A percentile compares a stretch with the other conserved stretches of the same genome.
Evolutionary conservation across 2,113 vertebrate genomes (phyloP).

Genomic region (Crotalus viridis): DNA sequence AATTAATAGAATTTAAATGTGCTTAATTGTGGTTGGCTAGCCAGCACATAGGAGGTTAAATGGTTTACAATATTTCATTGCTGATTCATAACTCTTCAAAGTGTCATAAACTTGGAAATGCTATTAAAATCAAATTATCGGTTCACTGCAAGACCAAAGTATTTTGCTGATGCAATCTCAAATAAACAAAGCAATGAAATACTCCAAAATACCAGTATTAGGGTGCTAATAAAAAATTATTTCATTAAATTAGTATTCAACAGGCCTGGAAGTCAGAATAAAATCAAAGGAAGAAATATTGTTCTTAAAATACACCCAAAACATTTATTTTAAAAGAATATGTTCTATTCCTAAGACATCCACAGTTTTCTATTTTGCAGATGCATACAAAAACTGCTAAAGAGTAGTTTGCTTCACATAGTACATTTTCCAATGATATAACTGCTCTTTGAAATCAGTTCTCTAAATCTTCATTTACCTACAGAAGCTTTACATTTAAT

Average conservation of each 20-base stretch:
- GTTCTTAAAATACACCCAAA: background rate
- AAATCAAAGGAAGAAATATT: background rate
- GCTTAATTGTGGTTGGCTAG: background rate
- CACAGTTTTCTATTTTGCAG: background rate
- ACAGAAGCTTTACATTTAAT: background rate
- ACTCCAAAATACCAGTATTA: background rate
- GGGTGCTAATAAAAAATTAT: background rate
- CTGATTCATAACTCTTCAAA: background rate
- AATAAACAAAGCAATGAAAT: background rate
- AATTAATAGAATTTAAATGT: background rate
- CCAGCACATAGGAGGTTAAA: background rate
- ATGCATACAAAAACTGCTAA: background rate
- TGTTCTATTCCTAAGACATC: background rate
- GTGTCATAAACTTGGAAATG: background rate
- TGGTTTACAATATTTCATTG: background rate
- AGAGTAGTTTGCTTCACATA: background rate
- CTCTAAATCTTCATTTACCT: conserved; percentile 14
- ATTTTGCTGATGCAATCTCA: background rate
- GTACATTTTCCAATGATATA: conserved; percentile 1
- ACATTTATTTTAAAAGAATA: background rate
- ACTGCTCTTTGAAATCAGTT: background rate
- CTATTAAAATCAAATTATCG: background rate
- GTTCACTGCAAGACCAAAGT: background rate
- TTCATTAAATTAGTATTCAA: background rate
- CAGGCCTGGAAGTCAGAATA: background rate